These are phyloP conservation scores for Vireo griseus DNA, from an alignment of 2,797 vertebrate genomes.

Conservation along the genomic window DNA sequence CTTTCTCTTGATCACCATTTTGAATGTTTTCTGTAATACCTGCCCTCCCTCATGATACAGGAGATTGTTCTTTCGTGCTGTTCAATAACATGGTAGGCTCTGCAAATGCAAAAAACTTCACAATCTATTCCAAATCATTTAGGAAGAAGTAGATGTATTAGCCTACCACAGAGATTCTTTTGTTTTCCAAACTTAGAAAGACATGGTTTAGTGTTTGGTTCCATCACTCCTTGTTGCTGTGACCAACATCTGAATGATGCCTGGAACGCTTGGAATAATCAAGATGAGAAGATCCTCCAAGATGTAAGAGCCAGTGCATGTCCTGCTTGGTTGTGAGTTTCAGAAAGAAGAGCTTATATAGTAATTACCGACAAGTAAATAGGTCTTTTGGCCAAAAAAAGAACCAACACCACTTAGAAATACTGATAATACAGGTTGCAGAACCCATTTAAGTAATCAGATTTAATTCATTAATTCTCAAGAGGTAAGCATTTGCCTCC, in stretches of 20 bases:
- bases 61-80: conserved; percentile 33
- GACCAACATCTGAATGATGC: neutral
- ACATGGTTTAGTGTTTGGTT: neutral
- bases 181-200: neutral
- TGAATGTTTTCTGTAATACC: conserved; percentile 28
- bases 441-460: neutral
- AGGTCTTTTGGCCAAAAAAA: neutral
- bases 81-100: conserved; percentile 46
- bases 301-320: neutral
- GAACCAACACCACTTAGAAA: neutral
- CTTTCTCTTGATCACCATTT: conserved; percentile 27
- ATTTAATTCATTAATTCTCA: neutral
- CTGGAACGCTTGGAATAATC: neutral
- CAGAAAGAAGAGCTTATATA: neutral
- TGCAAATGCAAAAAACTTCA: conserved; percentile 61
- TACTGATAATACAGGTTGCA: neutral
- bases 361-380: neutral
- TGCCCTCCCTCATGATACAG: conserved; percentile 38
- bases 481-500: neutral
- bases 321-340: neutral
- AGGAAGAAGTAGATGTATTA: conserved; percentile 18
- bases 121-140: conserved; percentile 37
- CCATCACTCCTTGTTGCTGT: neutral
- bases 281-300: neutral
- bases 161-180: neutral